phyloP scores from a whole-genome alignment of 2,888 invertebrate species.

The Pyrocoelia pectoralis region DNA sequence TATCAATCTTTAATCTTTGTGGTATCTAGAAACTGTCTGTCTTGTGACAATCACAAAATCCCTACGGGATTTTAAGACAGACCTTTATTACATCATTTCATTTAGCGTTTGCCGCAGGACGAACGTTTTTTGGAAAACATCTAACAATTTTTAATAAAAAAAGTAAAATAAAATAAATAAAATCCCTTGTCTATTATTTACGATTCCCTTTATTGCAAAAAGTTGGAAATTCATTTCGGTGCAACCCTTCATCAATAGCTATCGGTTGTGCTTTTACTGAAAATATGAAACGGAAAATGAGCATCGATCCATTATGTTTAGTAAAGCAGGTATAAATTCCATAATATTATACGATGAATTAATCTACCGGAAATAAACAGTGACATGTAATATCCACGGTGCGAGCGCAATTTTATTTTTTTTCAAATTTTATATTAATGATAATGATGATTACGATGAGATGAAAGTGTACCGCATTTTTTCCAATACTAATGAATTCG shows the following conservation, averaged over 20 bases:
- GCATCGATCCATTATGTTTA: slow-evolving; percentile 7
- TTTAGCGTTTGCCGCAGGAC: slow-evolving; percentile 5
- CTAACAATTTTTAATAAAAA: not conserved
- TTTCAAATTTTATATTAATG: slow-evolving; percentile 19
- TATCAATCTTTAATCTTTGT: slow-evolving; percentile 23
- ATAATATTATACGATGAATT: not conserved
- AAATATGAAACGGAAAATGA: slow-evolving; percentile 16
- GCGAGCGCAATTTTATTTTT: slow-evolving; percentile 19
- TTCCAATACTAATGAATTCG: slow-evolving; percentile 28
- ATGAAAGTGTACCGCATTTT: not conserved
- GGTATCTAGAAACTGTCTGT: slow-evolving; percentile 24
- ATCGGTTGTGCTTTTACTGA: slow-evolving; percentile 19
- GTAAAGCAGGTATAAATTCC: not conserved
- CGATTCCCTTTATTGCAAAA: slow-evolving; percentile 18
- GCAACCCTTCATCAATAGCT: slow-evolving; percentile 18
- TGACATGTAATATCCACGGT: slow-evolving; percentile 24
- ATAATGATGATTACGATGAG: not conserved
- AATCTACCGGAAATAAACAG: slow-evolving; percentile 18
- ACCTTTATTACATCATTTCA: slow-evolving; percentile 13
- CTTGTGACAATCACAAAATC: slow-evolving; percentile 31
- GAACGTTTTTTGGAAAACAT: not conserved
- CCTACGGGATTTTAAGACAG: slow-evolving; percentile 14
- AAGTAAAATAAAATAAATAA: slow-evolving; percentile 21
- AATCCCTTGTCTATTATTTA: slow-evolving; percentile 17
- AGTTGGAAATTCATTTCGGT: not conserved